Evolutionary conservation across 2,113 vertebrate genomes (phyloP), one percentile per base, ranked within the genome.

Genomic region (Mesembrinibis cayennensis): DNA sequence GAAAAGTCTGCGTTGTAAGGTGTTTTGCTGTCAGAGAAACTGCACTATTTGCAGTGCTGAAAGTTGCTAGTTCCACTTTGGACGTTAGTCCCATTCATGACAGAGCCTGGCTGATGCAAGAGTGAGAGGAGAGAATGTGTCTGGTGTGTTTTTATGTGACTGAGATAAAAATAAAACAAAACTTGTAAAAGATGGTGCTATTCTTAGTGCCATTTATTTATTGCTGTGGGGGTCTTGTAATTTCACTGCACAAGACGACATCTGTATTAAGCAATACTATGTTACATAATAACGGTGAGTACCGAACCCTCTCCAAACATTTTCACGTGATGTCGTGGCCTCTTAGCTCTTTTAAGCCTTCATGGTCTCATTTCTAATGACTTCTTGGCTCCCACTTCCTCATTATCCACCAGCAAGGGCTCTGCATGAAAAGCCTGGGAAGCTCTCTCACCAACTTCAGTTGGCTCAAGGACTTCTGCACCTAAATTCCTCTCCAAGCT

Each of bases 91-190:
- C 20, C 34, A 61, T 21, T 83, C 67, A n/a, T 9, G 59, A 40
- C 44, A 82, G 62, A 52, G 22, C 13, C 40, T 69, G 80, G 53
- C 22, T 81, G 55, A 89, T 7, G 9, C 16, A 58, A 25, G 32
- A 76, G 36, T 42, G 34, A 83, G 62, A 76, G 15, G 2, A 83
- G 18, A 80, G 27, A 34, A 82, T 11, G 16, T 36, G 30, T 52
- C 42, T 47, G 23, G 20, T 44, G n/a, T 62, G 32, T 29, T 87
- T 88, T 61, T 49, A 74, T 38, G 32, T 14, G 69, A 66, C 22
- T 15, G 58, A 86, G 55, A 70, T n/a, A 65, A 92, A 95, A 85
- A 55, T 16, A 72, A 69, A 93, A 27, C 36, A 36, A 36, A 86
- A 49, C 20, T 80, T 56, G 13, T 27, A 61, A 52, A 69, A 83